Evolutionary conservation across 2,113 vertebrate species (phyloP), one percentile per base, ranked within the genome.

Genomic region (Antechinus stuartii): DNA sequence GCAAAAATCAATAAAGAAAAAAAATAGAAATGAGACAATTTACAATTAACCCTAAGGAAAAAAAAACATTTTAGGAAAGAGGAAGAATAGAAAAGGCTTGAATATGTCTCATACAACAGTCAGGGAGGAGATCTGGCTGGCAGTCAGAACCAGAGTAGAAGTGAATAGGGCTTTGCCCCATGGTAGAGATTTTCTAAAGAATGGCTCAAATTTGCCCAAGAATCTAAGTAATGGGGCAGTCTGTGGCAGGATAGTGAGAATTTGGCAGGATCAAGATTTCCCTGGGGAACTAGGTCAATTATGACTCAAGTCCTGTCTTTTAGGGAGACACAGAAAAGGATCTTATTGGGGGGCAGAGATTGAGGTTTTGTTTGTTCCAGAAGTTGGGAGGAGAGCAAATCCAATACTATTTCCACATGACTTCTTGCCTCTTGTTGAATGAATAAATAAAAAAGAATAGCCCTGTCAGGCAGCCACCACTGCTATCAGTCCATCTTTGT

Each of bases 11-110:
- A 92, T 61, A 92, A 46, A 92, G 22, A 52, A 57, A 84, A 56
- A 96, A 30, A 0, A 8, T 30, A 96, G n/a, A 94, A 94, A 91
- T n/a, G 89, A 91, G 84, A 10, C 8, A 52, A 54, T 57, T 68
- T 12, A 1, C 52, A 90, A 54, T n/a, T 96, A 49, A 91, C 2
- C 27, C 14, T 47, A 46, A 92, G 90, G 10, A 3, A 90, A 93
- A 91, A 4, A 26, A 91, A 4, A 26, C 47, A 42, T 84, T 42
- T 19, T 84, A 19, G 19, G 68, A 84, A 22, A 16, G 7, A 84
- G 1, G 19, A 84, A 22, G 5, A 84, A 6, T 8, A 42, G 19
- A 84, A 84, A 84, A 84, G 19, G 7, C n/a, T 23, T 23, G n/a
- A 14, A 42, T 19, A 42, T 42, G 19, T 84, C 68, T 42, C 42